A percentile compares a stretch with the other conserved stretches of the same genome.
Evolutionary conservation across 37 sponge, comb jelly and placozoan species (phyloP).

Genomic region (Mnemiopsis leidyi): DNA sequence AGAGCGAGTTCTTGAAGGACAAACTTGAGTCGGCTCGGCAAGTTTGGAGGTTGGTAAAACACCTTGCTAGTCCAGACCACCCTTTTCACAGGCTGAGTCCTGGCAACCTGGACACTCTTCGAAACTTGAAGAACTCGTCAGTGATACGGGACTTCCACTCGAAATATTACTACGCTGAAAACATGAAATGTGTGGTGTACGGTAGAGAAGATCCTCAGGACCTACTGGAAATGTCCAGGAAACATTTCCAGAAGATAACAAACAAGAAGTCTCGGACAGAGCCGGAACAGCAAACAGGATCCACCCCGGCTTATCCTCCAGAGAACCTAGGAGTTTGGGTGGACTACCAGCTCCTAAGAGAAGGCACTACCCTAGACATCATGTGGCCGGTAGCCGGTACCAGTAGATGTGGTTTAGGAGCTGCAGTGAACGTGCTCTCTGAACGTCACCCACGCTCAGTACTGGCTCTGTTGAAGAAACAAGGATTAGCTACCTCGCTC

Average conservation of each 20-base stretch:
- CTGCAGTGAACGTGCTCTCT: neutral
- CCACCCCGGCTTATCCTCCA: neutral
- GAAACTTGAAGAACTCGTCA: neutral
- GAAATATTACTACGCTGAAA: conserved; percentile 9
- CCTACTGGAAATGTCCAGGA: neutral
- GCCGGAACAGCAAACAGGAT: neutral
- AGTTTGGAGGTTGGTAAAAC: conserved; percentile 60
- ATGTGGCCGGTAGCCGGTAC: conserved; percentile 12
- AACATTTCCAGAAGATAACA: neutral
- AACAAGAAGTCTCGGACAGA: neutral
- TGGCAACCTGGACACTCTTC: conserved; percentile 23
- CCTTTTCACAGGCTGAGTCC: conserved; percentile 53
- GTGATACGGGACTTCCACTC: conserved; percentile 17
- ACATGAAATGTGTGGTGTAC: conserved; percentile 46
- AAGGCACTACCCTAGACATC: neutral
- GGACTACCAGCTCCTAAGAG: conserved; percentile 4
- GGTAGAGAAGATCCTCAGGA: conserved; percentile 48
- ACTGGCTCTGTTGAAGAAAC: neutral
- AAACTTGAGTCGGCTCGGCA: conserved; percentile 54
- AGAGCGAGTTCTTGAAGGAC: conserved; percentile 63
- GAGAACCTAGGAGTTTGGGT: neutral
- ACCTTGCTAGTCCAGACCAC: neutral
- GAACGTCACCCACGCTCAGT: neutral
- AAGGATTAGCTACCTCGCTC: neutral
- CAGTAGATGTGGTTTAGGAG: conserved; percentile 10